Conservation (phyloP, 2,797 vertebrate genomes). For the Halcyon badia region DNA sequence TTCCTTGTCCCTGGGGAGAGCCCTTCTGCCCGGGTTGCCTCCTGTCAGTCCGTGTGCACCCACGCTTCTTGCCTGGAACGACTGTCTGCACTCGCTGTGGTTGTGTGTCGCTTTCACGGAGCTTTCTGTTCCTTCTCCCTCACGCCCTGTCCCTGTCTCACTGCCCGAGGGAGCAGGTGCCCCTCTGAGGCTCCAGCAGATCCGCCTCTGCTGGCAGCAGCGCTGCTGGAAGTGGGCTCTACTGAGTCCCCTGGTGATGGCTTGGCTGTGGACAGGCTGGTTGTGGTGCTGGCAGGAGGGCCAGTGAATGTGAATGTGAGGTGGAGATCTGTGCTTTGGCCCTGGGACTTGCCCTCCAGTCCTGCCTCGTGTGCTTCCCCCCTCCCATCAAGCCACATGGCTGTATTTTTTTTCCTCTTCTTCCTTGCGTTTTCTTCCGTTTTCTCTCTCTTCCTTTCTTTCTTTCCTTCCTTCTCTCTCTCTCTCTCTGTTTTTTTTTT, state of each 20-base stretch:
- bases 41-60: background rate
- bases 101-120: conserved; percentile 8
- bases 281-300: background rate
- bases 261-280: conserved; percentile 33
- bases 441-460: conserved; percentile 37
- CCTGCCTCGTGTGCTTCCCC: conserved; percentile 43
- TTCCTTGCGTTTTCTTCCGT: conserved; percentile 59
- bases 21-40: background rate
- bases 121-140: conserved; percentile 27
- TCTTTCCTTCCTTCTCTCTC: conserved; percentile 63
- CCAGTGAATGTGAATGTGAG: background rate
- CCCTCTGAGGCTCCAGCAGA: background rate
- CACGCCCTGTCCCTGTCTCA: background rate
- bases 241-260: background rate
- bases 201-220: background rate
- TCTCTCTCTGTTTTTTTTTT: conserved; percentile 71
- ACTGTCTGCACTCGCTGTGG: background rate
- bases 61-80: background rate
- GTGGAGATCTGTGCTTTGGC: conserved; percentile 19
- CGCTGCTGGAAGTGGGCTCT: background rate
- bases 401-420: conserved; percentile 39
- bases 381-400: conserved; percentile 61
- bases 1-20: background rate
- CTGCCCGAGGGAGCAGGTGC: background rate
- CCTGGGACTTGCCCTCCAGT: background rate